Evolutionary conservation across 2,888 invertebrate species (phyloP).

Genomic region (Beris chalybata): DNA sequence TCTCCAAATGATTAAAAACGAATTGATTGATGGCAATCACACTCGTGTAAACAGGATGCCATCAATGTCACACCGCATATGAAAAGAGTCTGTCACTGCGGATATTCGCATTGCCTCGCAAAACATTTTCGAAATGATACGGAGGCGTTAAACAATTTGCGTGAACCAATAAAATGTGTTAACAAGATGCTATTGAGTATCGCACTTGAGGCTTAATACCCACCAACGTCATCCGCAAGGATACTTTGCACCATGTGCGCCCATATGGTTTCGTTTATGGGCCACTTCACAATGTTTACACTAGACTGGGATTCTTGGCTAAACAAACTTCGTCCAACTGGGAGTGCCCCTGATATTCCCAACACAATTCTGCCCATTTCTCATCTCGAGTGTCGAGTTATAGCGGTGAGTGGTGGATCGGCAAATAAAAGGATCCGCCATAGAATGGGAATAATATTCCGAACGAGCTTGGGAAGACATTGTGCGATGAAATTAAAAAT

Average conservation of each 20-base stretch:
- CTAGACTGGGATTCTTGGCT: constrained; percentile 1
- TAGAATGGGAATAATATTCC: constrained; percentile 4
- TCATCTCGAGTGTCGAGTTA: too few species aligned
- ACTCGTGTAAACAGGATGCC: constrained; percentile 21
- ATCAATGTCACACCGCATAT: neutral
- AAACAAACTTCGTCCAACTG: neutral
- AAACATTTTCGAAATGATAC: neutral
- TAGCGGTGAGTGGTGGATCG: neutral
- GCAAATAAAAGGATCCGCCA: constrained; percentile 12
- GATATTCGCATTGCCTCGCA: neutral
- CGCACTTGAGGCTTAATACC: constrained; percentile 9
- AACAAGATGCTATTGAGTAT: constrained; percentile 15
- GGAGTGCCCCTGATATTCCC: neutral
- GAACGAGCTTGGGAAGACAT: neutral
- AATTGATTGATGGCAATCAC: constrained; percentile 23
- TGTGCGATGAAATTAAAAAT: neutral
- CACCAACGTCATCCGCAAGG: constrained; percentile 19
- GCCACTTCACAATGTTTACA: constrained; percentile 17
- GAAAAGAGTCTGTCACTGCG: neutral
- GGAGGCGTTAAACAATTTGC: constrained; percentile 10
- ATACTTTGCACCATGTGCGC: constrained; percentile 20
- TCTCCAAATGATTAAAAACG: constrained; percentile 13
- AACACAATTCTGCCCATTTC: too few species aligned
- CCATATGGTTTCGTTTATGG: constrained; percentile 17
- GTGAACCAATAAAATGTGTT: constrained; percentile 25